Base-by-base conservation (phyloP, 2,113 vertebrate species). In the Trematomus loennbergii region DNA sequence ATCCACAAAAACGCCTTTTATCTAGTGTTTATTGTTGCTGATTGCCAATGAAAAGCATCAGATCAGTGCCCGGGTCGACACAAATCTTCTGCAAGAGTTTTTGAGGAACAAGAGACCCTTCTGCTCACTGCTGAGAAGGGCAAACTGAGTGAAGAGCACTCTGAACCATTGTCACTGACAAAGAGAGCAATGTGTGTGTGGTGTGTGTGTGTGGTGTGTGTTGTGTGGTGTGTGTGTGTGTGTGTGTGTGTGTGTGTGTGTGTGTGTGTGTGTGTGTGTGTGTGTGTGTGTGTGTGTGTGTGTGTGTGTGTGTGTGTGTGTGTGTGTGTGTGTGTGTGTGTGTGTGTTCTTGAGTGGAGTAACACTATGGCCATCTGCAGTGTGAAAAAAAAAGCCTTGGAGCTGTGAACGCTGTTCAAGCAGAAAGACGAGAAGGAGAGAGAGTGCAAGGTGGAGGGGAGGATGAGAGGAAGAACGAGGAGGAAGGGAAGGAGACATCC, bases 301-400 rank as follows among this genome's bases (percentile, higher is more conserved):
- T 50, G 22, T 66, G 59, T 40, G 65, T 65, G 64, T 48, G 60
- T 45, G 73, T 17, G 70, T 59, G 64, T 16, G 72, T 60, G 63
- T 36, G 64, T 22, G 64, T n/a, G n/a, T n/a, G n/a, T n/a, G n/a
- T n/a, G n/a, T n/a, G n/a, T n/a, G n/a, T n/a, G n/a, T n/a, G n/a
- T n/a, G n/a, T n/a, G n/a, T n/a, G n/a, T n/a, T 69, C 71, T 60
- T 69, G 83, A 79, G 61, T 81, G 76, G 81, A 88, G 89, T 67
- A 75, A 86, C 84, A 87, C 86, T 81, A 61, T 74, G 84, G 65
- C 78, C 83, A 88, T 87, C 88, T 91, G 86, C 85, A 86, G 84
- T 61, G 76, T 87, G 86, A 84, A 82, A 82, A 63, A 64, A 86
- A 87, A 84, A 78, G 80, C 73, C 74, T 84, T 11, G 62, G 69